phyloP scores from a whole-genome alignment of 2,797 vertebrate genomes.

The Pantherophis alleghaniensis region DNA sequence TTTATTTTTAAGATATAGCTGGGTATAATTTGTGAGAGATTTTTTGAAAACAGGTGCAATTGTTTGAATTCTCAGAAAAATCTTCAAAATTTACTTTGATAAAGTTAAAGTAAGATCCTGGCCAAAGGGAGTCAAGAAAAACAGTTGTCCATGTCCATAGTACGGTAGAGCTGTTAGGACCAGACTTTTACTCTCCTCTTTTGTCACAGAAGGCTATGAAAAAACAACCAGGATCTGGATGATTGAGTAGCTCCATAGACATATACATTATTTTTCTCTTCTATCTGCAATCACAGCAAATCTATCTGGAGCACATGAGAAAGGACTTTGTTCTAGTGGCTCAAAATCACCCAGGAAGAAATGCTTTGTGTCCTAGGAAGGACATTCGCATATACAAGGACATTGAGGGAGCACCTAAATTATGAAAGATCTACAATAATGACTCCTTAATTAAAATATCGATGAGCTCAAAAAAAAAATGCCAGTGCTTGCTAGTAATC shows the following conservation, averaged over 20 bases:
- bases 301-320: too few species aligned
- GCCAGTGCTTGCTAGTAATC: neutral
- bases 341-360: too few species aligned
- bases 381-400: too few species aligned
- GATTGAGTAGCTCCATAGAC: too few species aligned
- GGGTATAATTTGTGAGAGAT: neutral
- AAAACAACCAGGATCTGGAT: neutral
- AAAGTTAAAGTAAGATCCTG: neutral
- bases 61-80: neutral
- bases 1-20: neutral
- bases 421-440: too few species aligned
- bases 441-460: too few species aligned
- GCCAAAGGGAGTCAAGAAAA: neutral
- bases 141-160: neutral
- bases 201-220: neutral
- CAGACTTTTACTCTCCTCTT: neutral
- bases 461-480: too few species aligned
- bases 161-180: neutral
- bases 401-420: too few species aligned
- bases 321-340: too few species aligned
- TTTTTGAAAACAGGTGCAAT: neutral
- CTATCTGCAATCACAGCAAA: too few species aligned
- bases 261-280: too few species aligned
- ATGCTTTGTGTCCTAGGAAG: too few species aligned
- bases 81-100: neutral